Conservation (phyloP, 2,888 invertebrate species). For the Petrolisthes cinctipes region DNA sequence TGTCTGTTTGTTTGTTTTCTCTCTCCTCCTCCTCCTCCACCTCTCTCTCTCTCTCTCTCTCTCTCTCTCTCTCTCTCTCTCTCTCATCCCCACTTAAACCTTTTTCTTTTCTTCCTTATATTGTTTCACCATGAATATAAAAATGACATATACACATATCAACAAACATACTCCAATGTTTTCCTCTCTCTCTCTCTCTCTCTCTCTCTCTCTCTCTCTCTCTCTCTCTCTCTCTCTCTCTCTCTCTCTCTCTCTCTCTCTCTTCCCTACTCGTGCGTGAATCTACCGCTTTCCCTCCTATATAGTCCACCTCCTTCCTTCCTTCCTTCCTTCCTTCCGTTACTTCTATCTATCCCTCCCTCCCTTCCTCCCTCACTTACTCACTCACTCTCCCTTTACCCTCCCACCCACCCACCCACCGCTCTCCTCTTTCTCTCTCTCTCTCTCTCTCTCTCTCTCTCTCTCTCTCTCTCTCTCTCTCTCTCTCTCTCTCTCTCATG, state of each 20-base stretch:
- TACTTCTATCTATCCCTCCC: not conserved
- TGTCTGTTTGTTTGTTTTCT: too few relatives aligned
- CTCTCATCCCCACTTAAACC: not conserved
- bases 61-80: not conserved
- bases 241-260: not conserved
- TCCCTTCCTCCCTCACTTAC: not conserved
- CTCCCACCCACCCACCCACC: not conserved
- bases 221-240: not conserved
- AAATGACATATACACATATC: too few relatives aligned
- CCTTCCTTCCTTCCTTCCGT: not conserved
- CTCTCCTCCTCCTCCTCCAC: too few relatives aligned
- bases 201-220: not conserved
- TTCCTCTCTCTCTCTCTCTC: not conserved
- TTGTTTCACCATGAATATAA: too few relatives aligned
- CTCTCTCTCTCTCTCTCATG: not conserved
- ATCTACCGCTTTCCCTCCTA: not conserved
- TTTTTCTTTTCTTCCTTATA: too few relatives aligned
- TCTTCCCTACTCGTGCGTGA: not conserved
- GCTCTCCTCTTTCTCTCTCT: not conserved
- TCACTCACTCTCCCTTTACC: not conserved
- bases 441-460: not conserved
- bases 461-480: not conserved
- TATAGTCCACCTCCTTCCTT: not conserved
- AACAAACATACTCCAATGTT: too few relatives aligned
- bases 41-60: too few relatives aligned